A percentile compares a stretch with the other conserved stretches of the same genome.
Evolutionary conservation across 2,113 vertebrate species (phyloP).

Genomic region (Platysternon megacephalum): DNA sequence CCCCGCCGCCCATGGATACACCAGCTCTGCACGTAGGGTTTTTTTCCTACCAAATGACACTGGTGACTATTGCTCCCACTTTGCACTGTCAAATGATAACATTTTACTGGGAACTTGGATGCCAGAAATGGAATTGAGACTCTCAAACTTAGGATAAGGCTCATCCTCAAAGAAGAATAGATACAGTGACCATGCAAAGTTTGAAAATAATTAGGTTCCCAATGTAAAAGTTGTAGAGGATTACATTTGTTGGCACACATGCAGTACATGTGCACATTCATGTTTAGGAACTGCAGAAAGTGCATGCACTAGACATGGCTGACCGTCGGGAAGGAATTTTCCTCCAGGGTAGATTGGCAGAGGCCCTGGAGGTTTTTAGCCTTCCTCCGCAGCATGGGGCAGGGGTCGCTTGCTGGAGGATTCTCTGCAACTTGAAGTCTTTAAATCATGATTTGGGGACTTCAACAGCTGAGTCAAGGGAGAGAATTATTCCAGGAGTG

Average conservation of each 20-base stretch:
- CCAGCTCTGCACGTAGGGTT: rapidly evolving
- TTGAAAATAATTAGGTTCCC: rapidly evolving
- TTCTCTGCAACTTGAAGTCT: too few relatives aligned
- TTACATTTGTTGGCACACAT: background rate
- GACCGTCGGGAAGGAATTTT: too few relatives aligned
- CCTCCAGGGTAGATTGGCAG: too few relatives aligned
- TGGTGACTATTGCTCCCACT: rapidly evolving
- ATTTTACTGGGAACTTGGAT: rapidly evolving
- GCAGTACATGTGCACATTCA: background rate
- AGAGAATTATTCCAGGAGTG: too few relatives aligned
- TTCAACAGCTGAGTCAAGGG: too few relatives aligned
- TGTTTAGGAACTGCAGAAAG: background rate
- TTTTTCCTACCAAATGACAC: background rate
- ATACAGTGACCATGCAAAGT: rapidly evolving
- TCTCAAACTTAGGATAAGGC: background rate
- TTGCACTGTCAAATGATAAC: rapidly evolving
- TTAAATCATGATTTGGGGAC: too few relatives aligned
- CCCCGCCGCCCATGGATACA: background rate
- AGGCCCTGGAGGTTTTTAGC: too few relatives aligned
- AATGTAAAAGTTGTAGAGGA: rapidly evolving
- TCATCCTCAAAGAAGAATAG: background rate
- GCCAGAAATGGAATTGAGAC: background rate
- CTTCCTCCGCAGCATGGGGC: too few relatives aligned
- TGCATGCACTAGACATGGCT: background rate
- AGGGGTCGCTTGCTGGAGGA: too few relatives aligned